Percentiles rank a stretch among this genome's conserved stretches.
Conservation (phyloP, 2,888 invertebrate genomes). For the Clusia tigrina region DNA sequence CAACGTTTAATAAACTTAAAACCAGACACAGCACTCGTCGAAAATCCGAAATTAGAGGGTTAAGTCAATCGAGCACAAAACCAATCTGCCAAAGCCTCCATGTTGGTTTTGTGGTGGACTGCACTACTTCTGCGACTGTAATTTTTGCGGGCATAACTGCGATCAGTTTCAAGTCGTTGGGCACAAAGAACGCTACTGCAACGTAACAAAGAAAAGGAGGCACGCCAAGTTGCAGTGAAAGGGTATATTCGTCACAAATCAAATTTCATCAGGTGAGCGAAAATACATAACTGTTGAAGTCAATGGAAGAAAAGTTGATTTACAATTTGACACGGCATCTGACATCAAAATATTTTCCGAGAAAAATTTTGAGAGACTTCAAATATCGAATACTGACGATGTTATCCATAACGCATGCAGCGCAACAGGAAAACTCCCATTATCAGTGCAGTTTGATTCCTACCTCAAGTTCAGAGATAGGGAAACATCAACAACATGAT, state of each 20-base stretch:
- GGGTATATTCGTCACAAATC: conserved; percentile 26
- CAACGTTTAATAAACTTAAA: conserved; percentile 34
- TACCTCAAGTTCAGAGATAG: conserved; percentile 14
- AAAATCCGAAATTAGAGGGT: conserved; percentile 9
- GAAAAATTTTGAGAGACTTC: conserved; percentile 21
- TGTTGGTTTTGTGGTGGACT: conserved; percentile 36
- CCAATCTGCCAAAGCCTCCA: conserved; percentile 31
- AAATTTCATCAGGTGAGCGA: conserved; percentile 19
- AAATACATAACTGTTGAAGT: conserved; percentile 35
- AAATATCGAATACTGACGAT: conserved; percentile 1
- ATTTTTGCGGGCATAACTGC: conserved; percentile 31
- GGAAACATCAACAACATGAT: conserved; percentile 4
- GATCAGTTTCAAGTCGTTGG: conserved; percentile 24
- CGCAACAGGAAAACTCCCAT: conserved; percentile 26
- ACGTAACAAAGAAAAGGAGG: conserved; percentile 9
- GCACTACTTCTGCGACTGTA: conserved; percentile 31
- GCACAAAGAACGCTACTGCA: conserved; percentile 32
- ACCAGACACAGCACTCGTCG: conserved; percentile 32
- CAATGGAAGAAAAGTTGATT: conserved; percentile 24
- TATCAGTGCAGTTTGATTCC: conserved; percentile 25
- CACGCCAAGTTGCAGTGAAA: conserved; percentile 14
- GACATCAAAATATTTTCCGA: conserved; percentile 32
- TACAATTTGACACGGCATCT: conserved; percentile 30
- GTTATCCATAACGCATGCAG: conserved; percentile 23
- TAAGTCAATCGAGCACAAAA: conserved; percentile 1